Evolutionary conservation across 1,140 invertebrate species (phyloP).

Genomic region (silkworm (Bombyx mori)): ASM3026992v2 NC_085129.1:13408501-13409000

Average conservation of each 20-base stretch:
- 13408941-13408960: too few relatives aligned
- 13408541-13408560: slow-evolving; percentile 8
- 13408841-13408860: too few relatives aligned
- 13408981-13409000: too few relatives aligned
- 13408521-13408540: not conserved
- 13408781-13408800: too few relatives aligned
- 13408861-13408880: too few relatives aligned
- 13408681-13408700: not conserved
- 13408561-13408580: slow-evolving; percentile 5
- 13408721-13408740: too few relatives aligned
- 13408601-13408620: slow-evolving; percentile 8
- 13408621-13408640: slow-evolving; percentile 8
- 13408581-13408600: slow-evolving; percentile 2
- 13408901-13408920: too few relatives aligned
- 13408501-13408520: not conserved
- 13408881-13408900: too few relatives aligned
- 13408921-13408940: too few relatives aligned
- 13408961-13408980: too few relatives aligned
- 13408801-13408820: too few relatives aligned
- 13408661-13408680: slow-evolving; percentile 3
- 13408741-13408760: not conserved
- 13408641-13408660: slow-evolving; percentile 4
- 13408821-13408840: too few relatives aligned
- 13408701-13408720: not conserved
- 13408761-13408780: not conserved